Base-by-base conservation (phyloP, 2,113 vertebrate genomes). In the Engystomops pustulosus region DNA sequence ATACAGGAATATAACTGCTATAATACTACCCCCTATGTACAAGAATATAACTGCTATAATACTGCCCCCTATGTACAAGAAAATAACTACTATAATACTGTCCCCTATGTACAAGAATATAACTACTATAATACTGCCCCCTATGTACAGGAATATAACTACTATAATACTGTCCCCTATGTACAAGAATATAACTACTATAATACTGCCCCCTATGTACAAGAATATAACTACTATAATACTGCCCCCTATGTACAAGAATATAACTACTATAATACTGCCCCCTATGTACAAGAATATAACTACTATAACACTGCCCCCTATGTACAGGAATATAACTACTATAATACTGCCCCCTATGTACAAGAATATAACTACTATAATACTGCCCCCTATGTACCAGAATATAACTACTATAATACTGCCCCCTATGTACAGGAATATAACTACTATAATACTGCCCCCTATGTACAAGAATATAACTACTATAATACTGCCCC, bases 151-250 rank as follows among this genome's bases (percentile, higher is more conserved):
- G 58, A 62, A 62, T 62, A 62, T 62, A 62, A 62, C 58, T 30
- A 62, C 58, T 62, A 62, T 62, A 62, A 62, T 62, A 62, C 58
- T 62, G 25, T 25, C 11, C n/a, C n/a, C n/a, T n/a, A n/a, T n/a
- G n/a, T n/a, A n/a, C n/a, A n/a, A n/a, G n/a, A n/a, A n/a, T n/a
- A n/a, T n/a, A 58, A 53, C 49, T 53, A 58, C 53, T 11, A 58
- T 58, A 58, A 58, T 62, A 62, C 58, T 62, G 25, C 58, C 44
- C 11, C 53, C 53, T 62, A 62, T 62, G 4, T 62, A 62, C 58
- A 62, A 30, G 58, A 62, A 62, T 62, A 62, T 62, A 62, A 62
- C 58, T 30, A 62, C 58, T 62, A 62, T 62, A 62, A 62, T 62
- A 62, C 58, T 62, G 25, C 58, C 11, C n/a, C n/a, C n/a, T n/a